A percentile compares a stretch with the other conserved stretches of the same genome.
Conservation (phyloP, 2,113 vertebrate genomes). For the Pipa parva region DNA sequence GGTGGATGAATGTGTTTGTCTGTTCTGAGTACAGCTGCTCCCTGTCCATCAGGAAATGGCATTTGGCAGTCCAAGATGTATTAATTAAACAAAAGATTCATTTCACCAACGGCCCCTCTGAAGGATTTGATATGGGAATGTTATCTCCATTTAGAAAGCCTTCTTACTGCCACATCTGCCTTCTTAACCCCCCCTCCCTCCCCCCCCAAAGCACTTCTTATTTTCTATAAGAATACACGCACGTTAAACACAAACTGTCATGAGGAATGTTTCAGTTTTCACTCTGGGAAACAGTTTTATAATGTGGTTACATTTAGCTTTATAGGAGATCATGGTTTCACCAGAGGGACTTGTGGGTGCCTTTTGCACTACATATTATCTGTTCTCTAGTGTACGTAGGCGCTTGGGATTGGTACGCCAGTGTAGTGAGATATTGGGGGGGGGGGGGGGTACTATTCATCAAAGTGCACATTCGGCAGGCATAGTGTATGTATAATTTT, state of each 20-base stretch:
- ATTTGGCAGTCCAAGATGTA: conserved; percentile 54
- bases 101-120: conserved; percentile 51
- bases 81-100: conserved; percentile 62
- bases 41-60: conserved; percentile 60
- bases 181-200: conserved; percentile 6
- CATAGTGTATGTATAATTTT: no score
- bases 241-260: neutral
- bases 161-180: conserved; percentile 36
- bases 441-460: no score
- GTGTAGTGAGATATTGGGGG: neutral
- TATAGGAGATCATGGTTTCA: neutral
- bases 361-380: neutral
- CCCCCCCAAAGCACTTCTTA: neutral
- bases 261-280: neutral
- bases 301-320: neutral
- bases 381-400: neutral
- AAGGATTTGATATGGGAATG: conserved; percentile 45
- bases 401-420: neutral
- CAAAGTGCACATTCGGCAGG: no score
- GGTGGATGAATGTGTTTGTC: conserved; percentile 59
- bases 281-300: neutral
- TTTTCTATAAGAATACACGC: neutral
- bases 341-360: neutral
- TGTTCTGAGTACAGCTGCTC: conserved; percentile 67
- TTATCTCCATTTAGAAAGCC: conserved; percentile 44